Percentiles rank a stretch among this genome's conserved stretches.
These are phyloP conservation scores for Hydrozoanthus gracilis DNA, from an alignment of 92 coral and sea anemone species.

Conservation along the genomic window DNA sequence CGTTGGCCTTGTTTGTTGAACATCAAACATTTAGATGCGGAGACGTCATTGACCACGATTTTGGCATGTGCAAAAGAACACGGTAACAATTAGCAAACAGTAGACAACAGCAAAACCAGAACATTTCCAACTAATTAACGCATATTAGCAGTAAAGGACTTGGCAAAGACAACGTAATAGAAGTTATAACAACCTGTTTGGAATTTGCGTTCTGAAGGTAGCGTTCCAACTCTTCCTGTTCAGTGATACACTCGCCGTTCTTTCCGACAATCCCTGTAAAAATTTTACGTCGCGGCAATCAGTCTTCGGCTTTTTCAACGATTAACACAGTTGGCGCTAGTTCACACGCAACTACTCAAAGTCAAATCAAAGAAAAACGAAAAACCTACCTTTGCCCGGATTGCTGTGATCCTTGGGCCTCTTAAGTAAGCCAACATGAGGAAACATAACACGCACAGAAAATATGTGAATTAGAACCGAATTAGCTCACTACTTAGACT, in stretches of 20 bases:
- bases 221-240: conserved; percentile 85
- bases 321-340: not conserved
- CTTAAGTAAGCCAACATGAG: conserved; percentile 62
- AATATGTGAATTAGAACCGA: conserved; percentile 66
- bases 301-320: conserved; percentile 11
- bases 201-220: conserved; percentile 80
- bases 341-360: not conserved
- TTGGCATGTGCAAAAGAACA: conserved; percentile 70
- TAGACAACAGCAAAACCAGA: conserved; percentile 23
- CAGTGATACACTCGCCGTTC: conserved; percentile 86
- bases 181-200: conserved; percentile 83
- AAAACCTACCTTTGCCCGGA: conserved; percentile 77
- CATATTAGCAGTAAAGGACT: conserved; percentile 18
- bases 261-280: conserved; percentile 81
- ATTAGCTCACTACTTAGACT: not conserved
- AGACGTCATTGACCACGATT: conserved; percentile 54
- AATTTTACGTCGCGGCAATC: conserved; percentile 23
- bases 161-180: conserved; percentile 35
- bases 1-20: conserved; percentile 61
- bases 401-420: conserved; percentile 92
- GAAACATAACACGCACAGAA: conserved; percentile 51
- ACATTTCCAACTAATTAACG: conserved; percentile 15
- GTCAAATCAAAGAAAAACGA: conserved; percentile 3
- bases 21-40: conserved; percentile 42
- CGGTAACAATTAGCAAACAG: conserved; percentile 72